These are phyloP conservation scores for Pararge aegeria DNA, from an alignment of 1,140 invertebrate genomes.

Conservation along the genomic window DNA sequence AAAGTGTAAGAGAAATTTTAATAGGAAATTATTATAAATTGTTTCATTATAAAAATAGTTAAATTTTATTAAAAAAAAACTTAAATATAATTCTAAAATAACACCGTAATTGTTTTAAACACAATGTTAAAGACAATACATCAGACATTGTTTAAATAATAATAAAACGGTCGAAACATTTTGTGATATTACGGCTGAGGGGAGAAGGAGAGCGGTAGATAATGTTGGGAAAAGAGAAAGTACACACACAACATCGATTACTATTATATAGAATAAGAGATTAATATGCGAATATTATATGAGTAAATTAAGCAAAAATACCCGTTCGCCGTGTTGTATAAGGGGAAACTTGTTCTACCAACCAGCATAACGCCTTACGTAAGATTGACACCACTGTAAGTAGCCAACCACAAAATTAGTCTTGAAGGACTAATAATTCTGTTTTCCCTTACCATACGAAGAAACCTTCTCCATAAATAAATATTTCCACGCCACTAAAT, in stretches of 20 bases:
- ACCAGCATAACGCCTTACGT: not conserved
- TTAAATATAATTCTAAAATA: not conserved
- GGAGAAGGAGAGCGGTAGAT: not conserved
- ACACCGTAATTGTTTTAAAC: not conserved
- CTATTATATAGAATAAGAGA: slow-evolving; percentile 3
- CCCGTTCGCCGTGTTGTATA: slow-evolving; percentile 16
- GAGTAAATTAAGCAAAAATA: slow-evolving; percentile 6
- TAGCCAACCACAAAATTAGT: not conserved
- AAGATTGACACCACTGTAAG: not conserved
- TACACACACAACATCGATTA: slow-evolving; percentile 12
- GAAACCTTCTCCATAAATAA: not conserved
- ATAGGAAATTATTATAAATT: slow-evolving; percentile 6
- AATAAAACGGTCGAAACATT: slow-evolving; percentile 10
- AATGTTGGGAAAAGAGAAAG: slow-evolving; percentile 14
- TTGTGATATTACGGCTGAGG: not conserved
- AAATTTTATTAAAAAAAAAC: slow-evolving; percentile 7
- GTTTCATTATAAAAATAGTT: slow-evolving; percentile 9
- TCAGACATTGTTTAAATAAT: not conserved
- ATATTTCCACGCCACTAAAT: not conserved
- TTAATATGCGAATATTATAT: slow-evolving; percentile 7
- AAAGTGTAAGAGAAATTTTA: slow-evolving; percentile 9
- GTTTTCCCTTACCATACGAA: slow-evolving; percentile 10
- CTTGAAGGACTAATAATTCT: not conserved
- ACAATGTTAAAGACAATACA: not conserved
- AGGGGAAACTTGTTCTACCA: not conserved